Evolutionary conservation across 2,888 invertebrate genomes (phyloP).

Genomic region (Agriopis marginaria): DNA sequence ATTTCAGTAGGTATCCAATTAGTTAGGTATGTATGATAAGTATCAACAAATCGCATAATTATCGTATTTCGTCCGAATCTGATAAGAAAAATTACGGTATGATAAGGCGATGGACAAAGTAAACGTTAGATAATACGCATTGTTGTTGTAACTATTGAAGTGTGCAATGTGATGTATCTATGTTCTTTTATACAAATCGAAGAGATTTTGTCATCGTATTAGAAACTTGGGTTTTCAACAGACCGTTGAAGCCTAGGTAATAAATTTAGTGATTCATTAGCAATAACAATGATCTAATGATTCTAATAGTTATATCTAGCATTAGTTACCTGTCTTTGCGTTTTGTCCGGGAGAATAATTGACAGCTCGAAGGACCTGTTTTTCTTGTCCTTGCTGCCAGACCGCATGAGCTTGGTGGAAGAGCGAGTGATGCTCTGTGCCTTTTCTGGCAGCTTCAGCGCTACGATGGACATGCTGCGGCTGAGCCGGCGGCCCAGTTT

Average conservation of each 20-base stretch:
- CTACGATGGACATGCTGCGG: conserved; percentile 85
- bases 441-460: conserved; percentile 85
- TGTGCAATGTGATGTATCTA: conserved; percentile 18
- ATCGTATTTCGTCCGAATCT: conserved; percentile 25
- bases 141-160: conserved; percentile 24
- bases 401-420: conserved; percentile 85
- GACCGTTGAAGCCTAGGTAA: neutral
- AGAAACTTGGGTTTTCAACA: conserved; percentile 8
- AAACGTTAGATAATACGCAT: conserved; percentile 24
- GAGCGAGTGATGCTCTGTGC: conserved; percentile 87
- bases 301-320: conserved; percentile 2
- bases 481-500: conserved; percentile 84
- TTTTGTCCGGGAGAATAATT: conserved; percentile 88
- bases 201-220: conserved; percentile 7
- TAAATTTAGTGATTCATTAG: conserved; percentile 9
- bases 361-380: conserved; percentile 87
- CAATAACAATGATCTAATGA: conserved; percentile 3
- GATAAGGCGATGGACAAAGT: conserved; percentile 23
- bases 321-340: conserved; percentile 86
- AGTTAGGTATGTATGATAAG: neutral
- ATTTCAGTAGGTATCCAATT: conserved; percentile 23
- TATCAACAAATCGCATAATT: conserved; percentile 24
- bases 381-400: conserved; percentile 86
- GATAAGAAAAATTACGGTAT: conserved; percentile 31
- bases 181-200: neutral